Conservation (phyloP, 2,113 vertebrate genomes). For the Notothenia coriiceps region DNA sequence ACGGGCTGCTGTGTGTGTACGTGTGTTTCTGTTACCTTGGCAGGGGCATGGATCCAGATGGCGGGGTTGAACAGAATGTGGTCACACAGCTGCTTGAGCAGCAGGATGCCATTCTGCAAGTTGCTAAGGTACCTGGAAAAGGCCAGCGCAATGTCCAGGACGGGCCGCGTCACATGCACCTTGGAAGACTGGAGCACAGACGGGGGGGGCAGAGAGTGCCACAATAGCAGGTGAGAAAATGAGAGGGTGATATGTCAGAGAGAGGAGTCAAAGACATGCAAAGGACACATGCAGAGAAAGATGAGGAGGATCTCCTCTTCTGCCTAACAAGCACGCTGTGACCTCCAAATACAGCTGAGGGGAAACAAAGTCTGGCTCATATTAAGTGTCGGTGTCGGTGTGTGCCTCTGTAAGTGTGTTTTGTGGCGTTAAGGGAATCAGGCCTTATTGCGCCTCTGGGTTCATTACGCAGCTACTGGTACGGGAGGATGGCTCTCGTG, state of each 20-base stretch:
- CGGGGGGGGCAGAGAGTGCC: background rate
- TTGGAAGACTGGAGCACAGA: slow-evolving; percentile 91
- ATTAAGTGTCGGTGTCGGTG: slow-evolving; percentile 31
- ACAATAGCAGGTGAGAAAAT: background rate
- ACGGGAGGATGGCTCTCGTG: slow-evolving; percentile 19
- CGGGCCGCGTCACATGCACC: slow-evolving; percentile 90
- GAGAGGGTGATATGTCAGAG: background rate
- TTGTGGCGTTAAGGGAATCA: slow-evolving; percentile 26
- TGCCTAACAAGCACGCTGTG: slow-evolving; percentile 64
- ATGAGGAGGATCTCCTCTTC: slow-evolving; percentile 42
- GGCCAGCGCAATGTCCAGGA: slow-evolving; percentile 95
- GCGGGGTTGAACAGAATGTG: slow-evolving; percentile 97
- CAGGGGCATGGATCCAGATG: slow-evolving; percentile 97
- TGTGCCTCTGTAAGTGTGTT: slow-evolving; percentile 28
- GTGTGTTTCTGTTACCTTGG: slow-evolving; percentile 86
- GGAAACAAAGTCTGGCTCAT: slow-evolving; percentile 39
- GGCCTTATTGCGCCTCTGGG: slow-evolving; percentile 24
- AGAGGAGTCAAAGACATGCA: slow-evolving; percentile 11
- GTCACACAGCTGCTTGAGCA: slow-evolving; percentile 98
- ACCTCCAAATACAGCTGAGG: slow-evolving; percentile 60
- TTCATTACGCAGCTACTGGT: slow-evolving; percentile 37
- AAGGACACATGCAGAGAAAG: slow-evolving; percentile 39
- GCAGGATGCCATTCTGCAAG: slow-evolving; percentile 91
- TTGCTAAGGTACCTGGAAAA: slow-evolving; percentile 97
- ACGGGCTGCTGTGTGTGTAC: background rate